phyloP scores from a whole-genome alignment of 2,888 invertebrate species.

The Stenoptilia bipunctidactyla region DNA sequence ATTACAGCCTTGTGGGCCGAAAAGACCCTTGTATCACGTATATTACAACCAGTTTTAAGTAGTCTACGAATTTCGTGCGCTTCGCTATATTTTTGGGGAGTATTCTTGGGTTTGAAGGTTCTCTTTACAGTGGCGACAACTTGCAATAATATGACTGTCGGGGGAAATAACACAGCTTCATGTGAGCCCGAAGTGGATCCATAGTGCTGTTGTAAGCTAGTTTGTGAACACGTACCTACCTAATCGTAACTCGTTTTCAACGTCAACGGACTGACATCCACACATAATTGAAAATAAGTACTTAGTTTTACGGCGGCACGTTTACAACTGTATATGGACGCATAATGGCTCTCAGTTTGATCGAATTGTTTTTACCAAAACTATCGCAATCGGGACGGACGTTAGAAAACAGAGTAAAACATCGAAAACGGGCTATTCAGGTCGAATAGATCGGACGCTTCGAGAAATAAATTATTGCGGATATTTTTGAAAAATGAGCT shows the following conservation, averaged over 20 bases:
- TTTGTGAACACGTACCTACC: slow-evolving; percentile 22
- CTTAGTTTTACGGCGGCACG: no score
- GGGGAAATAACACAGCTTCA: slow-evolving; percentile 53
- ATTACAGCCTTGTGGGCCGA: slow-evolving; percentile 48
- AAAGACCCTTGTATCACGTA: slow-evolving; percentile 44
- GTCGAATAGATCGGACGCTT: slow-evolving; percentile 42
- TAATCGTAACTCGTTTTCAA: not conserved
- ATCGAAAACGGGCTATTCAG: slow-evolving; percentile 37
- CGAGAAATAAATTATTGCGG: slow-evolving; percentile 30
- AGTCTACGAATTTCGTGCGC: slow-evolving; percentile 22
- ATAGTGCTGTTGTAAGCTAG: slow-evolving; percentile 22
- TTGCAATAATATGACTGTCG: slow-evolving; percentile 53
- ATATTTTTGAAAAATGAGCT: slow-evolving; percentile 1
- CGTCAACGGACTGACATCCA: not conserved
- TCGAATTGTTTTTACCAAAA: slow-evolving; percentile 13
- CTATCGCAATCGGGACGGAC: slow-evolving; percentile 21
- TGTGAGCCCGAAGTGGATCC: slow-evolving; percentile 12
- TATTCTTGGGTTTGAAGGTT: slow-evolving; percentile 20
- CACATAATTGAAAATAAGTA: not conserved
- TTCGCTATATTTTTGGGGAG: not conserved
- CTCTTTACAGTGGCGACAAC: slow-evolving; percentile 38
- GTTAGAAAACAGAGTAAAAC: slow-evolving; percentile 39
- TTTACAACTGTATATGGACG: no score
- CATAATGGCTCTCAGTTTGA: not conserved
- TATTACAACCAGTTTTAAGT: slow-evolving; percentile 28